These are phyloP conservation scores for Anthoscopus minutus DNA, from an alignment of 2,113 vertebrate species.

Conservation along the genomic window DNA sequence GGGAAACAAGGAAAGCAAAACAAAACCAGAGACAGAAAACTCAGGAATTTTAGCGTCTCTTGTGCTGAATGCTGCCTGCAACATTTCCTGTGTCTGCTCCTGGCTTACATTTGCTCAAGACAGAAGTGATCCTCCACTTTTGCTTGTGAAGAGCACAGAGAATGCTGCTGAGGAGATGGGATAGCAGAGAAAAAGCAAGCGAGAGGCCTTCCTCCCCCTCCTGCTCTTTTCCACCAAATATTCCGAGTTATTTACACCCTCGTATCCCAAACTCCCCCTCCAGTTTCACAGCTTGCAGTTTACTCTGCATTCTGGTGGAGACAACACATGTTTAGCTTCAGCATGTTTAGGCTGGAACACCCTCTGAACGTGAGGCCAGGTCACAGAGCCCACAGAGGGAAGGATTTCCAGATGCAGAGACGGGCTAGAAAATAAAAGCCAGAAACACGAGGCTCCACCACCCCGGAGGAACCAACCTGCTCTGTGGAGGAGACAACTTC, in stretches of 20 bases:
- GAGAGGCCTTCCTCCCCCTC: background rate
- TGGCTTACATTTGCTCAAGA: background rate
- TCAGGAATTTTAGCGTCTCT: background rate
- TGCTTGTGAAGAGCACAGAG: background rate
- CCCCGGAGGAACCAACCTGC: constrained; percentile 10
- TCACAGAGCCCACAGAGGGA: constrained; percentile 8
- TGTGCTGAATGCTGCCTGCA: background rate
- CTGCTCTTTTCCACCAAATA: background rate
- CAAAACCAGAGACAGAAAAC: background rate
- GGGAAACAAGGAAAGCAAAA: background rate
- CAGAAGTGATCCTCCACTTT: background rate
- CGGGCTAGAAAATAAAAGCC: background rate
- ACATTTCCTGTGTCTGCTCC: background rate
- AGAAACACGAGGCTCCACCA: background rate
- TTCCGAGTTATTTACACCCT: background rate
- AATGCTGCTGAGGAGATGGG: background rate
- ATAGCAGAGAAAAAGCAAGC: background rate
- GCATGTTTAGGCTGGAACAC: constrained; percentile 16
- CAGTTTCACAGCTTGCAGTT: constrained; percentile 33
- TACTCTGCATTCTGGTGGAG: background rate
- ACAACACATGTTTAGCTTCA: background rate
- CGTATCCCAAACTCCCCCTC: background rate
- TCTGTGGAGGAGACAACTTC: background rate
- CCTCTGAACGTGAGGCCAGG: background rate
- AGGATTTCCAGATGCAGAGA: constrained; percentile 5